Conservation (phyloP, 2,888 invertebrate species). For the Yponomeuta malinellus region DNA sequence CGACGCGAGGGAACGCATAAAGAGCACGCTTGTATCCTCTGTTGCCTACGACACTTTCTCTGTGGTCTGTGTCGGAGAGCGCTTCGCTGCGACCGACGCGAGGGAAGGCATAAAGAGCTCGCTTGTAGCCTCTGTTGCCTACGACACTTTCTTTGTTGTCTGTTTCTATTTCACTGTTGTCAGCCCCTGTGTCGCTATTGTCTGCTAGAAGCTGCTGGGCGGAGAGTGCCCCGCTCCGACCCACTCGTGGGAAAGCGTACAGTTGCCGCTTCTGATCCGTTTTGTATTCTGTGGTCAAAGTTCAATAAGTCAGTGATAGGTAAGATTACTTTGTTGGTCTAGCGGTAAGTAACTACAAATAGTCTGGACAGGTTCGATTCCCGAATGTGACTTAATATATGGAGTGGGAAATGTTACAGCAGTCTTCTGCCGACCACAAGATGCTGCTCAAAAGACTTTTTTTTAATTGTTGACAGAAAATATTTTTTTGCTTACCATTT, state of each 20-base stretch:
- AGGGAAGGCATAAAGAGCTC: neutral
- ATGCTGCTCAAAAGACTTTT: too few relatives aligned
- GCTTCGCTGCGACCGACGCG: neutral
- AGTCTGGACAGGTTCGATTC: too few relatives aligned
- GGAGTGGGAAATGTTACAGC: too few relatives aligned
- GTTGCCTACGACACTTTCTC: too few relatives aligned
- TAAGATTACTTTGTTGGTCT: too few relatives aligned
- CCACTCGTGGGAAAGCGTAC: constrained; percentile 63
- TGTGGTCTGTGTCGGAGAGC: neutral
- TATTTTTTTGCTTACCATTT: too few relatives aligned
- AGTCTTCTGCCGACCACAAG: too few relatives aligned
- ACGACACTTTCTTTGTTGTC: neutral
- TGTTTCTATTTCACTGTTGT: neutral
- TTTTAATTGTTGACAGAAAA: too few relatives aligned
- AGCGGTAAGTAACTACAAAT: too few relatives aligned
- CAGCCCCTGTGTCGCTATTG: neutral
- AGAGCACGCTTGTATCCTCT: too few relatives aligned
- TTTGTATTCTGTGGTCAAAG: constrained; percentile 39
- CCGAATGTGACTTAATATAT: too few relatives aligned
- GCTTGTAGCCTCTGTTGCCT: neutral
- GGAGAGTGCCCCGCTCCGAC: constrained; percentile 35
- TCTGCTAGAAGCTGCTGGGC: neutral
- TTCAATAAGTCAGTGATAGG: neutral
- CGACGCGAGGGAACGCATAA: too few relatives aligned
- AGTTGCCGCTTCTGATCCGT: constrained; percentile 49